These are phyloP conservation scores for Sebastes dallii DNA, from an alignment of 2,797 vertebrate genomes.

Conservation along the genomic window DNA sequence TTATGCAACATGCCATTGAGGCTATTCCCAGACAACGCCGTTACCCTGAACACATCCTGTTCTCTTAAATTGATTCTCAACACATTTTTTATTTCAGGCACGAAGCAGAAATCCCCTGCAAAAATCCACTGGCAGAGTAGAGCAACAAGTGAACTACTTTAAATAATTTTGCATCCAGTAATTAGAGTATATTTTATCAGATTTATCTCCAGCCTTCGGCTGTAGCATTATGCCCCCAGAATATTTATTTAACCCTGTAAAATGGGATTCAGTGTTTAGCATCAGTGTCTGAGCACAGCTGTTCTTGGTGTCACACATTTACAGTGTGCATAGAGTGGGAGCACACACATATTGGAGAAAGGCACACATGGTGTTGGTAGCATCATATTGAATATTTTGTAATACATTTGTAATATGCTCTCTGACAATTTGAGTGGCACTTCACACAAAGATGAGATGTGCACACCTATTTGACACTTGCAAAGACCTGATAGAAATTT, in stretches of 20 bases:
- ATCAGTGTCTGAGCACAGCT: slow-evolving; percentile 14
- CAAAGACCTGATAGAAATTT: neutral
- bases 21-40: slow-evolving; percentile 42
- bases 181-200: neutral
- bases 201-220: neutral
- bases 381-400: slow-evolving; percentile 16
- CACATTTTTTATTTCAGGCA: slow-evolving; percentile 1
- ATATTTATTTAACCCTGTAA: slow-evolving; percentile 3
- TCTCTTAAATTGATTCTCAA: slow-evolving; percentile 38
- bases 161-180: neutral
- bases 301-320: neutral
- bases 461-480: neutral
- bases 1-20: slow-evolving; percentile 62
- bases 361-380: neutral
- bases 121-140: neutral
- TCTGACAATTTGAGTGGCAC: neutral
- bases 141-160: neutral
- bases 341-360: neutral
- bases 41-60: slow-evolving; percentile 50
- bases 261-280: slow-evolving; percentile 11
- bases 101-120: neutral
- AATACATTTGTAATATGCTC: slow-evolving; percentile 11
- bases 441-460: neutral
- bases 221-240: neutral
- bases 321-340: neutral